Evolutionary conservation across 1,140 invertebrate genomes (phyloP), one percentile per base, ranked within the genome.

Genomic region (Leptopilina boulardi): DNA sequence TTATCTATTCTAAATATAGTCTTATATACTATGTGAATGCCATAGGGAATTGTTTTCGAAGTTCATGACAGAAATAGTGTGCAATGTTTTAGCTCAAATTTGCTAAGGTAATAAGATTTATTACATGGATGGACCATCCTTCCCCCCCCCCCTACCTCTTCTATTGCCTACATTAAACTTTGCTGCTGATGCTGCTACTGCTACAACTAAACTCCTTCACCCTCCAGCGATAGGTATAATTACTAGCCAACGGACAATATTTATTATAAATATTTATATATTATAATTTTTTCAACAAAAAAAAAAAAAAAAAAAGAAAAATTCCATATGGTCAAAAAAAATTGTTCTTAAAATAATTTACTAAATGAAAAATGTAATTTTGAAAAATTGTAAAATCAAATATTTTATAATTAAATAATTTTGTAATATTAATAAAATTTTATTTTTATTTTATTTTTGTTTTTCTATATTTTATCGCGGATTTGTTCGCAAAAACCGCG

Each of bases 11-110:
- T 34, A 34, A 3, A 19, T 19, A 23, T 26, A 3, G 8, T 9
- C 18, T 23, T 1, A 6, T 13, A 10, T 26, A 26, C 11, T 26
- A 26, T 30, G 15, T 30, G 56, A 26, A n/a, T 30, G 11, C 21
- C 56, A 26, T 23, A 34, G 23, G 23, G 26, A 66, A 66, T 30
- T 66, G 59, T 66, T 66, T 11, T 9, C 59, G 10, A 66, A 66
- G 23, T 66, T 66, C 59, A n/a, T 34, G 26, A 66, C 59, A 66
- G 59, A 23, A 66, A 26, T 66, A 10, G 59, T n/a, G 59, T n/a
- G 59, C 59, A 66, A 66, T 66, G 59, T 66, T 66, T 30, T 66
- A 66, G 59, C 59, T 30, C 59, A 23, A 66, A 66, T 66, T 66
- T 30, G 59, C 11, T 30, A 15, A 34, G 59, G 26, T 66, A 66